Percentiles rank a stretch among this genome's conserved stretches.
Conservation (phyloP, 2,113 vertebrate species). For the Zapornia atra region DNA sequence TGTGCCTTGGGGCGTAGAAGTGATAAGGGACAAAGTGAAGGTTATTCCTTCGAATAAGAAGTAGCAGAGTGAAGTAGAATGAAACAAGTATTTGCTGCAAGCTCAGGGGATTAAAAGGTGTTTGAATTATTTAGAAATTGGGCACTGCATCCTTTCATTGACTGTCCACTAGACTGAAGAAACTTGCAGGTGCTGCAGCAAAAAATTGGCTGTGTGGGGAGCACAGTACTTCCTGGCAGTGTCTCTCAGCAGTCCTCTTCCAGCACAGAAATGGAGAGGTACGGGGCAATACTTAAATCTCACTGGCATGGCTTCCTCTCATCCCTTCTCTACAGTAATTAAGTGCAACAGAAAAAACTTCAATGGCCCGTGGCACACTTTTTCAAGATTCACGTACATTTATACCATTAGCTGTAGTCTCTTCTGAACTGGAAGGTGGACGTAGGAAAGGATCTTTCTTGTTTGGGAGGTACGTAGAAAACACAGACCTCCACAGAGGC, state of each 20-base stretch:
- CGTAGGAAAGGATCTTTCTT: not conserved
- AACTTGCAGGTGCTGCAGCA: not conserved
- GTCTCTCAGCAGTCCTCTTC: not conserved
- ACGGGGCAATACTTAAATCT: not conserved
- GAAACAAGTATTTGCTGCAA: slow-evolving; percentile 62
- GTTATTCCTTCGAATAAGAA: slow-evolving; percentile 58
- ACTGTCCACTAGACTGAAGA: not conserved
- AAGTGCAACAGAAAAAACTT: not conserved
- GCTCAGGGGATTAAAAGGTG: not conserved
- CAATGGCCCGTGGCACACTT: not conserved
- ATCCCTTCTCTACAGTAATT: not conserved
- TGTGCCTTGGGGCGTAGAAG: not conserved
- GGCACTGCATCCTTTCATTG: not conserved
- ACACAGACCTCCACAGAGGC: not conserved
- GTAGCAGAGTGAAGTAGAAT: slow-evolving; percentile 15
- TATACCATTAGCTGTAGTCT: not conserved
- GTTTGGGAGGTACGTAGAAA: not conserved
- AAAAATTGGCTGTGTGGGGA: not conserved
- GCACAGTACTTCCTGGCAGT: not conserved
- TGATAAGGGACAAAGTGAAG: slow-evolving; percentile 19
- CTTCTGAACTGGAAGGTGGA: not conserved
- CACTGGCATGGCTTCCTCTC: not conserved
- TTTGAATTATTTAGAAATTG: slow-evolving; percentile 53
- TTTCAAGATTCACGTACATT: not conserved
- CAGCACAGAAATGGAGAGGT: not conserved